Evolutionary conservation across 1,140 invertebrate species (phyloP).

Genomic region (Tetragnatha versicolor): DNA sequence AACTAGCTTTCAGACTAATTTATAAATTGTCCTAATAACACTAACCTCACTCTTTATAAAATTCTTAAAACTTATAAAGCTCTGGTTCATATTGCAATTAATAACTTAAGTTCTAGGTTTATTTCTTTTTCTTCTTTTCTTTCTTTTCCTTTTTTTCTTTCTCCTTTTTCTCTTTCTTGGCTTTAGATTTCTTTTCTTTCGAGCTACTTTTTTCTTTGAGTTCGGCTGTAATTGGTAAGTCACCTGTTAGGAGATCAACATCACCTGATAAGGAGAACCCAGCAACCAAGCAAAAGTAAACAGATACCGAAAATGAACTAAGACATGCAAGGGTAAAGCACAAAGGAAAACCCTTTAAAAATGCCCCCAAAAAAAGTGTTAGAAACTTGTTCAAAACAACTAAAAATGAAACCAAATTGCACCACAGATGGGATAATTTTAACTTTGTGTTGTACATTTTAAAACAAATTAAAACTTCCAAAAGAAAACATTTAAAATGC

Average conservation of each 20-base stretch:
- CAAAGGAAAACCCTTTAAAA: background rate
- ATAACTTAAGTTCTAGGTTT: no score
- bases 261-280: constrained; percentile 30
- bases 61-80: no score
- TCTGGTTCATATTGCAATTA: no score
- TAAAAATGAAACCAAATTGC: no score
- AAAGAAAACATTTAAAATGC: no score
- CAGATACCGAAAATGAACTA: background rate
- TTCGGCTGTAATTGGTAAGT: constrained; percentile 50
- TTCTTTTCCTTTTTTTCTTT: constrained; percentile 55
- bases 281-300: constrained; percentile 10
- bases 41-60: no score
- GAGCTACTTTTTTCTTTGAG: constrained; percentile 53
- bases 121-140: constrained; percentile 10
- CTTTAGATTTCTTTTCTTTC: constrained; percentile 58
- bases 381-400: background rate
- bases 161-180: constrained; percentile 46
- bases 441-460: no score
- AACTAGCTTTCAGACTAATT: no score
- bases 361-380: background rate
- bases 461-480: no score
- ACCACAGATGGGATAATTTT: no score
- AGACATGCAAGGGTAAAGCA: background rate
- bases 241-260: constrained; percentile 50
- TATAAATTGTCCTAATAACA: no score